Evolutionary conservation across 2,888 invertebrate species (phyloP), one percentile per base, ranked within the genome.

Genomic region (Caenorhabditis afra): DNA sequence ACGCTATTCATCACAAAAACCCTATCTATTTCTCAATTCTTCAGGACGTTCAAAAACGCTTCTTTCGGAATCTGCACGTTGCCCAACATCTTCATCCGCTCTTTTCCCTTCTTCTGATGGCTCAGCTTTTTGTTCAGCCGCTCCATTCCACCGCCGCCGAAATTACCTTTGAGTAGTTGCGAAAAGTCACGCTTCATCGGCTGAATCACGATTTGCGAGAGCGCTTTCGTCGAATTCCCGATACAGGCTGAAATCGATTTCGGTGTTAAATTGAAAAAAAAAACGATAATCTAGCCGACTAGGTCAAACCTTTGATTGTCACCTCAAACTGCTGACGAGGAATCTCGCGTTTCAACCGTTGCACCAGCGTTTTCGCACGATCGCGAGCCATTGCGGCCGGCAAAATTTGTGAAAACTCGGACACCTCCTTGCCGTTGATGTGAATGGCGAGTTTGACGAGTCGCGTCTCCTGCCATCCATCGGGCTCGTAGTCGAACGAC

Each of bases 41-140:
- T 86, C 16, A 89, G 75, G 41, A 89, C 86, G 76, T 87, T 89
- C 47, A 97, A 95, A 91, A 98, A 98, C 1, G 96, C 96, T 90
- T 97, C 94, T 90, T 95, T 93, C 2, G 97, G 96, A 85, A 98
- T 92, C 87, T 94, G 93, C 83, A 99, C 94, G 90, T 95, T 96
- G 57, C 96, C 97, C 76, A 97, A 93, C 93, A 94, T 94, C 88
- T 95, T 93, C 95, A 98, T 94, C 91, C 94, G 94, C 91, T 95
- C 95, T 91, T 98, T 98, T 8, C 97, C 97, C 87, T 96, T 96
- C 0, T 95, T 93, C 92, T 99, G 98, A 89, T 94, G 93, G 79
- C 94, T 94, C 20, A 98, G 91, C 39, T 98, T 92, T 91, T 98
- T 98, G 93, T 94, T 95, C 90, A 94, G 93, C 86, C 98, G 78